Evolutionary conservation across 2,888 invertebrate genomes (phyloP), one percentile per base, ranked within the genome.

Genomic region (Zeuzera pyrina): DNA sequence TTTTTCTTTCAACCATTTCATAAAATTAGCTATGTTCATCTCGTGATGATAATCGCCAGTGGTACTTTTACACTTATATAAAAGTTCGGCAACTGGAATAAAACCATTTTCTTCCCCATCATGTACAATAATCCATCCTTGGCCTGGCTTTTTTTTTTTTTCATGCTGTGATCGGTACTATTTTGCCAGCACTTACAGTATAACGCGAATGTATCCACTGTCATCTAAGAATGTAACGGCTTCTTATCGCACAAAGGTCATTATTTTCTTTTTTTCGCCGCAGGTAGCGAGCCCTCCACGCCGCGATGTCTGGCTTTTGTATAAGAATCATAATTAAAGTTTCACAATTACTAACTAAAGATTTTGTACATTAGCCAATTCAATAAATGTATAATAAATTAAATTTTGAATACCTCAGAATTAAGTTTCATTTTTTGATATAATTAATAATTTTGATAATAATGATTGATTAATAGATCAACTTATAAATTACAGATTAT

Each of bases 241-340:
- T n/a, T n/a, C n/a, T n/a, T n/a, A n/a, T n/a, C n/a, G 39, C 40
- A 12, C 50, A 38, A 26, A 38, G 41, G 8, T 44, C 38, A 30
- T 38, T 35, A 15, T 49, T 50, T 27, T 49, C 44, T 39, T 41
- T 41, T 26, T 34, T 35, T 10, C 41, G 32, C 3, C 45, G 43
- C 22, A 52, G 35, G 39, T 49, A 49, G 28, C 42, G 36, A 14
- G 39, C 51, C 15, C 47, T 45, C 47, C 50, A 49, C 1, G 47
- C 47, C 12, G 42, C 42, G 7, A 47, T 48, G 13, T 51, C 44
- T 1, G 48, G 44, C 25, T 45, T 49, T 42, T 42, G 43, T 29
- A 41, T 36, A 11, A 47, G 29, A 8, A 42, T n/a, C n/a, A n/a
- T n/a, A n/a, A n/a, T n/a, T n/a, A n/a, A n/a, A n/a, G n/a, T n/a